Percentiles rank a stretch among this genome's conserved stretches.
Conservation (phyloP, 2,888 invertebrate species). For the Harpagoxenus sublaevis region DNA sequence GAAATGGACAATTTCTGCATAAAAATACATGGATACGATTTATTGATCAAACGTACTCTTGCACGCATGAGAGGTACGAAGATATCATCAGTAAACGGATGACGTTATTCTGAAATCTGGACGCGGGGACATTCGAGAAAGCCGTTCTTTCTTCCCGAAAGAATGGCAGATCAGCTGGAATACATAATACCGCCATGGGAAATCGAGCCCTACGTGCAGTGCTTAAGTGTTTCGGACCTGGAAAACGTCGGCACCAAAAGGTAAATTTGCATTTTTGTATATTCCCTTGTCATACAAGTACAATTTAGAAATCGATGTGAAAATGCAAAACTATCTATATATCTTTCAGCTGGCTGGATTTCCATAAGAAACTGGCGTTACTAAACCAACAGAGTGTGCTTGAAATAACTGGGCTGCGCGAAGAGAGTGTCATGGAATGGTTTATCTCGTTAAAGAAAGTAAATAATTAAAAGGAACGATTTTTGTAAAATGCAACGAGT, state of each 20-base stretch:
- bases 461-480: conserved; percentile 55
- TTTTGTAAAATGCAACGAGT: conserved; percentile 28
- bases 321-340: background rate
- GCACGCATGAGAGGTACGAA: background rate
- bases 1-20: background rate
- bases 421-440: conserved; percentile 95
- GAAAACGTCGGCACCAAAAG: conserved; percentile 90
- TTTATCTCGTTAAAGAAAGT: conserved; percentile 92
- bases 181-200: conserved; percentile 90
- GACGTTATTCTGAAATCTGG: background rate
- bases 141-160: background rate
- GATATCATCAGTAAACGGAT: background rate
- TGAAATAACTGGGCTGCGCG: conserved; percentile 92
- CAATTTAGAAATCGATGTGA: background rate
- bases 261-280: conserved; percentile 81
- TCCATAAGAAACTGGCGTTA: conserved; percentile 94
- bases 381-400: conserved; percentile 95
- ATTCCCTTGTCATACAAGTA: background rate
- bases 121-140: background rate
- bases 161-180: conserved; percentile 72
- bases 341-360: conserved; percentile 91
- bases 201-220: conserved; percentile 91
- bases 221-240: conserved; percentile 90
- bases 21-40: background rate
- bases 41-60: conserved; percentile 36